phyloP scores from a whole-genome alignment of 2,888 invertebrate genomes.

The Chouioia cunea region DNA sequence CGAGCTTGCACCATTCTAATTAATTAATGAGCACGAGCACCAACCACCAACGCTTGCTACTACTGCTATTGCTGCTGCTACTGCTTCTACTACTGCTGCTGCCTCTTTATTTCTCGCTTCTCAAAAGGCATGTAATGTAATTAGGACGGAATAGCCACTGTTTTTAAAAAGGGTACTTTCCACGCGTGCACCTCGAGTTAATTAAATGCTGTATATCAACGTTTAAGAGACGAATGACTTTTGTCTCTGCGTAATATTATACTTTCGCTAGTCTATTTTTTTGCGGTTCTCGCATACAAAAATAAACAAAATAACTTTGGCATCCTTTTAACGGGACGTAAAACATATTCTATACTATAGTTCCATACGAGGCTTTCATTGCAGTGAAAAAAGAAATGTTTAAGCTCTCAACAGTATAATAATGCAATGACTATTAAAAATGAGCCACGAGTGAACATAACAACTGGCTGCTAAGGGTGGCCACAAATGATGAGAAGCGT shows the following conservation, averaged over 20 bases:
- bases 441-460: too few relatives aligned
- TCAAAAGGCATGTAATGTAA: constrained; percentile 40
- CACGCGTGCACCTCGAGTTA: constrained; percentile 26
- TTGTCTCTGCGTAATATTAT: too few relatives aligned
- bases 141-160: constrained; percentile 29
- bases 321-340: neutral
- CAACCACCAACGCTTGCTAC: neutral
- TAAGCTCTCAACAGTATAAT: too few relatives aligned
- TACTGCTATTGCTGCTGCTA: too few relatives aligned
- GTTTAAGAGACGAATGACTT: constrained; percentile 21
- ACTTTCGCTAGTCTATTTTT: neutral
- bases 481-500: constrained; percentile 27
- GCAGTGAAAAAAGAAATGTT: neutral
- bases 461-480: neutral
- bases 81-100: too few relatives aligned
- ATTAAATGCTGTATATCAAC: constrained; percentile 40
- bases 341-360: neutral
- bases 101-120: constrained; percentile 9
- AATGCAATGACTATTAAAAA: too few relatives aligned
- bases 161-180: constrained; percentile 32
- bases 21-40: constrained; percentile 37
- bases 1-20: constrained; percentile 41
- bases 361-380: neutral
- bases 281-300: neutral
- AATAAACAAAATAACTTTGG: too few relatives aligned